These are phyloP conservation scores for Drosophila silvestris DNA, from an alignment of 2,888 invertebrate species.

Conservation along the genomic window DNA sequence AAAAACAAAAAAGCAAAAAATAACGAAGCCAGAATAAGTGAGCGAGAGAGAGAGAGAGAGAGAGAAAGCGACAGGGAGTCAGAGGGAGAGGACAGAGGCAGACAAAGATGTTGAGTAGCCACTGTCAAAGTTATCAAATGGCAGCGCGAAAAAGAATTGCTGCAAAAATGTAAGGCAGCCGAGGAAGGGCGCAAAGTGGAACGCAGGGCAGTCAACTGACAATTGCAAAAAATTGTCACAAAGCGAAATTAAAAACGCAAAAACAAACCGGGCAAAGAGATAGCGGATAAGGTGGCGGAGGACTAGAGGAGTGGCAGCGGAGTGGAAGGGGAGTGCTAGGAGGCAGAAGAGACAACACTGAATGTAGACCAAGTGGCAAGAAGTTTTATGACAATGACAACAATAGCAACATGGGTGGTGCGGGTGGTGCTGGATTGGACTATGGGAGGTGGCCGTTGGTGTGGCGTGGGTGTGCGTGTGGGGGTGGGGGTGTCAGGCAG, in stretches of 20 bases:
- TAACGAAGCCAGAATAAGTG: background rate
- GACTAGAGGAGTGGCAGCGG: background rate
- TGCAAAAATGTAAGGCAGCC: conserved; percentile 18
- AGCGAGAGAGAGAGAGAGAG: background rate
- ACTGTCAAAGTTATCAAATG: conserved; percentile 80
- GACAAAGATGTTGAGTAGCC: conserved; percentile 65
- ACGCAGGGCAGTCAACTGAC: conserved; percentile 38
- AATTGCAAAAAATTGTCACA: conserved; percentile 71
- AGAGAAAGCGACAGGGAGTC: background rate
- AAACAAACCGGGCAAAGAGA: conserved; percentile 59
- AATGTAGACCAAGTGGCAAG: conserved; percentile 79
- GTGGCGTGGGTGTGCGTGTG: background rate
- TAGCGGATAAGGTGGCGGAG: conserved; percentile 10
- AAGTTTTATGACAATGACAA: conserved; percentile 77
- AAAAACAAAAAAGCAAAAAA: conserved; percentile 19
- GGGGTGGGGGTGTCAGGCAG: background rate
- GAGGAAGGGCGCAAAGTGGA: background rate
- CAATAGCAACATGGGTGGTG: conserved; percentile 29
- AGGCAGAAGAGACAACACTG: conserved; percentile 31
- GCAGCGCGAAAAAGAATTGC: conserved; percentile 66
- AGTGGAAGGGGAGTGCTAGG: no score
- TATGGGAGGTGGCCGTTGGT: background rate
- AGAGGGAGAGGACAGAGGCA: background rate
- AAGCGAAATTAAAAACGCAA: conserved; percentile 79
- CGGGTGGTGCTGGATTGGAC: background rate